Base-by-base conservation (phyloP, 2,113 vertebrate genomes). In the Eonycteris spelaea region DNA sequence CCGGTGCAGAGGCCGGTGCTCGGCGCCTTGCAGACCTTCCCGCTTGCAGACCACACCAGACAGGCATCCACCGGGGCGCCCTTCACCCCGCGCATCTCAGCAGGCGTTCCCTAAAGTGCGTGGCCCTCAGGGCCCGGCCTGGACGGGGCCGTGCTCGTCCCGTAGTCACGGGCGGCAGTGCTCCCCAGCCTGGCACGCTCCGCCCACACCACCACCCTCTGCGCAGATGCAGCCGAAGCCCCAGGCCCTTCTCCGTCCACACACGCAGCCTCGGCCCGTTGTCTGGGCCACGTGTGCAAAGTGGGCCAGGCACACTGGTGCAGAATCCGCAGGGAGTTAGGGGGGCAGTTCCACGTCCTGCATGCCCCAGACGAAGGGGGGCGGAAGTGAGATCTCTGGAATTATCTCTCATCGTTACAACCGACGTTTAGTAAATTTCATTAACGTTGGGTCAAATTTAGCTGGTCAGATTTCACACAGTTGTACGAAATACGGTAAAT, bases 81-180 rank as follows among this genome's bases (percentile, higher is more conserved):
- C 85, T 87, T 92, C 96, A 91, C 94, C 92, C 73, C 82, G 80
- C 82, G 95, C 95, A 45, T 97, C 80, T 84, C 87, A 75, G 55
- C 19, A 18, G 91, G 93, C 91, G 40, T 93, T 84, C 91, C 78
- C 78, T 79, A 43, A 73, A 93, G 94, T 48, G 26, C 18, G 73
- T 91, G 75, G 40, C 26, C 0, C 7, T 13, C 5, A 2, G 83
- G 74, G 57, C 15, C 84, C 68, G 11, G 8, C 55, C 71, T 1
- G 28, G 45, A 48, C 2, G 45, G 11, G 45, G 12, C 10, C 45
- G 43, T 10, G 83, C 79, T 84, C 63, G 45, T 35, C 14, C 33
- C 19, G 75, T 5, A 77, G n/a, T 18, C 38, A 0, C 6, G 35
- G 35, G 57, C 22, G 7, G 79, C 67, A 0, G 40, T 78, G 40